Percentiles rank a stretch among this genome's conserved stretches.
Evolutionary conservation across 1,140 invertebrate species (phyloP).

Genomic region (Pemphigus obesinymphae): DNA sequence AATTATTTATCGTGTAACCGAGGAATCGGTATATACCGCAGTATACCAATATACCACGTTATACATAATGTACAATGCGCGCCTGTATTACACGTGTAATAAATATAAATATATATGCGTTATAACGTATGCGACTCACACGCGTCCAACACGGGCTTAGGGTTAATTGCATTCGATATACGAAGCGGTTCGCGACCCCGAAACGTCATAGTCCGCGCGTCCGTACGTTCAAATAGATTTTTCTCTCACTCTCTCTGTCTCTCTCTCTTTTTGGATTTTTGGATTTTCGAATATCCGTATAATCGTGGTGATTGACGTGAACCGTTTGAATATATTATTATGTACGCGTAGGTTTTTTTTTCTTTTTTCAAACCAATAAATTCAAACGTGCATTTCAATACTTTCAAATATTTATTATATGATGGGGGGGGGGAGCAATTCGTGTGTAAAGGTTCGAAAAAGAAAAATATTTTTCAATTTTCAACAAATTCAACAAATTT

Average conservation of each 20-base stretch:
- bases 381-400: neutral
- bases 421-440: too few species aligned
- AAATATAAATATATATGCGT: too few species aligned
- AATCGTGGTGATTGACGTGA: neutral
- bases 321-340: neutral
- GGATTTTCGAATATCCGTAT: neutral
- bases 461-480: too few species aligned
- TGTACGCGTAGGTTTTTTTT: neutral
- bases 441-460: too few species aligned
- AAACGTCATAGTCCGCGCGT: neutral
- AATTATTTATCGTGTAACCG: too few species aligned
- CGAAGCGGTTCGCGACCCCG: neutral
- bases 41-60: too few species aligned
- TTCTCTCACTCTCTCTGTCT: too few species aligned
- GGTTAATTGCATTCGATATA: constrained; percentile 9
- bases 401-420: neutral
- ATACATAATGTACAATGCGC: neutral
- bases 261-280: neutral
- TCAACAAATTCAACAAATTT: too few species aligned
- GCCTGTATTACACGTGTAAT: neutral
- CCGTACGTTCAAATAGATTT: neutral
- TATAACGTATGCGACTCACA: neutral
- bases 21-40: neutral
- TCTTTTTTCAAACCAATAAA: neutral
- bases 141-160: neutral